phyloP scores from a whole-genome alignment of 2,888 invertebrate species.

The Idaea dimidiata region DNA sequence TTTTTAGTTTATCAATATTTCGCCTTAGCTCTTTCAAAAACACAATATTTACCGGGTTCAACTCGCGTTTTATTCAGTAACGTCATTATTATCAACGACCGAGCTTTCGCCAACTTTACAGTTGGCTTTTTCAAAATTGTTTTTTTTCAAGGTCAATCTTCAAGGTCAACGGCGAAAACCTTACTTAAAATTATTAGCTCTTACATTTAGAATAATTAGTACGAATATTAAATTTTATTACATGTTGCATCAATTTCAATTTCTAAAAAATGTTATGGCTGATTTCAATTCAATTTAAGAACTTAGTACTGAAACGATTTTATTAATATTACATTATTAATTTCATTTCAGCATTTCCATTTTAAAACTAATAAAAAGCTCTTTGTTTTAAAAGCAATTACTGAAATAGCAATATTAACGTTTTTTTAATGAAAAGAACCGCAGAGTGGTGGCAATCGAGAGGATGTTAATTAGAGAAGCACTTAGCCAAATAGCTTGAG shows the following conservation, averaged over 20 bases:
- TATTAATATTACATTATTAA: not conserved
- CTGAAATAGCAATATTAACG: not conserved
- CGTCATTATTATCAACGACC: too few species aligned
- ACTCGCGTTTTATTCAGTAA: too few species aligned
- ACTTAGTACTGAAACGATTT: not conserved
- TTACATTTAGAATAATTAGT: too few species aligned
- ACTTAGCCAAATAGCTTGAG: constrained; percentile 38
- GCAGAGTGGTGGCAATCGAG: constrained; percentile 31
- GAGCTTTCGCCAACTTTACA: too few species aligned
- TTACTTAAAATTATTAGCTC: too few species aligned
- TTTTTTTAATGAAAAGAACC: constrained; percentile 33
- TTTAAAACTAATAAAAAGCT: not conserved
- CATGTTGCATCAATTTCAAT: not conserved
- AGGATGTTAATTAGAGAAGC: constrained; percentile 43
- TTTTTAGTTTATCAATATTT: too few species aligned
- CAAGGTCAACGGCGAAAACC: too few species aligned
- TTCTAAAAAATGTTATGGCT: not conserved
- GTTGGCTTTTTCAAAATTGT: too few species aligned
- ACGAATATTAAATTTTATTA: too few species aligned
- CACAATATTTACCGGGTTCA: too few species aligned
- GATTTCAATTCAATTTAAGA: not conserved
- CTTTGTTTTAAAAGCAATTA: not conserved
- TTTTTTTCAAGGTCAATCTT: too few species aligned
- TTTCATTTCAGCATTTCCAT: not conserved
- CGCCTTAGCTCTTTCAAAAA: too few species aligned